These are phyloP conservation scores for Whitmania pigra DNA, from an alignment of 1,140 invertebrate genomes.

Conservation along the genomic window DNA sequence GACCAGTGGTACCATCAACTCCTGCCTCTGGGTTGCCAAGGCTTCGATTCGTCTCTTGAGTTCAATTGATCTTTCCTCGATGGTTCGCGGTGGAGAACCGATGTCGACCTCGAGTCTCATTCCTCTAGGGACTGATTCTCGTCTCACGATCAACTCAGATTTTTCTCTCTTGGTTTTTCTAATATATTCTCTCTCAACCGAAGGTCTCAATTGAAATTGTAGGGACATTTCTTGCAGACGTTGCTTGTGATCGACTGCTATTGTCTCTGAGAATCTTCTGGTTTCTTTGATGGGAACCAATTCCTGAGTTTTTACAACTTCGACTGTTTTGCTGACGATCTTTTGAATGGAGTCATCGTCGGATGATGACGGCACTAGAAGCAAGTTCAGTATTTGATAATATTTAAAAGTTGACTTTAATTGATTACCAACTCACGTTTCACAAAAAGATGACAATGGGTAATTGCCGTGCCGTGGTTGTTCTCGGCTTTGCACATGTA, in stretches of 20 bases:
- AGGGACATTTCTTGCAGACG: slow-evolving; percentile 21
- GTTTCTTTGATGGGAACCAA: slow-evolving; percentile 20
- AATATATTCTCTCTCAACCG: too few species aligned
- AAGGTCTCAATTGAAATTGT: slow-evolving; percentile 20
- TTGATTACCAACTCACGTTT: background rate
- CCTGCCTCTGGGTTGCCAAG: slow-evolving; percentile 20
- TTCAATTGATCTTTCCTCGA: slow-evolving; percentile 13
- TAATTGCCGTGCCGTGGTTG: slow-evolving; percentile 58
- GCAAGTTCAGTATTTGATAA: background rate
- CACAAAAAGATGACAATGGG: slow-evolving; percentile 25
- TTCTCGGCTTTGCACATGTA: slow-evolving; percentile 81
- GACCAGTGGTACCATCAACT: slow-evolving; percentile 21
- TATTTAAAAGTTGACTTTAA: background rate
- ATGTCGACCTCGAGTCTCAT: slow-evolving; percentile 23
- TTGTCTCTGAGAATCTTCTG: slow-evolving; percentile 25
- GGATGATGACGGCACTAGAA: slow-evolving; percentile 23
- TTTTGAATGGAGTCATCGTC: slow-evolving; percentile 19
- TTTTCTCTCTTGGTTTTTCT: slow-evolving; percentile 6
- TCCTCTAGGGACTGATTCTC: slow-evolving; percentile 18
- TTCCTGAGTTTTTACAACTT: slow-evolving; percentile 20
- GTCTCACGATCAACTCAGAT: slow-evolving; percentile 17
- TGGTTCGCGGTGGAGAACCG: background rate
- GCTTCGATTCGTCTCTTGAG: slow-evolving; percentile 23
- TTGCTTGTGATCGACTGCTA: slow-evolving; percentile 23
- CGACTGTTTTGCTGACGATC: slow-evolving; percentile 20